These are phyloP conservation scores for Acronicta aceris DNA, from an alignment of 2,888 invertebrate genomes.

Conservation along the genomic window DNA sequence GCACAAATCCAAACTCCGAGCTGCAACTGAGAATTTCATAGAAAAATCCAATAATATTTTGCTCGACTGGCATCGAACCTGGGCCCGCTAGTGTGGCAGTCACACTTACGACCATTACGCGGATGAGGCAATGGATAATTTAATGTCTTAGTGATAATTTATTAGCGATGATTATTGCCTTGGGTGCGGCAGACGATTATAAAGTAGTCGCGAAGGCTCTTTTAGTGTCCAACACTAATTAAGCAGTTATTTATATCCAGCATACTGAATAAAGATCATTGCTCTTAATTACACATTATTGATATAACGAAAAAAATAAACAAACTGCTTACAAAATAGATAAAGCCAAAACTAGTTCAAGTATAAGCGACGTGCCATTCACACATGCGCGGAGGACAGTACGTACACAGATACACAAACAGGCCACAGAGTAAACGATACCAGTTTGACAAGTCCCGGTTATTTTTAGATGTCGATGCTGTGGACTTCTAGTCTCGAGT, in stretches of 20 bases:
- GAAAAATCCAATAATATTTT: too few species aligned
- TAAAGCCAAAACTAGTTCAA: slow-evolving; percentile 52
- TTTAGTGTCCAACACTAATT: background rate
- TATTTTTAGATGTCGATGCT: slow-evolving; percentile 49
- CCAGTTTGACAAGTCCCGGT: slow-evolving; percentile 37
- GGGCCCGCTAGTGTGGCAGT: too few species aligned
- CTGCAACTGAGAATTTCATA: too few species aligned
- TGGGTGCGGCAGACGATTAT: too few species aligned
- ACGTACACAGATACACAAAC: slow-evolving; percentile 5
- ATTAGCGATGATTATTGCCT: too few species aligned
- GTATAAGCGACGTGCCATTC: slow-evolving; percentile 44
- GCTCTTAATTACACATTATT: slow-evolving; percentile 21
- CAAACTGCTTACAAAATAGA: slow-evolving; percentile 26
- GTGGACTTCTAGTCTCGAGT: slow-evolving; percentile 20
- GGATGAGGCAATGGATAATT: too few species aligned
- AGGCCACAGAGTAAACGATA: slow-evolving; percentile 34
- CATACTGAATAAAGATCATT: background rate
- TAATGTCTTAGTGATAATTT: too few species aligned
- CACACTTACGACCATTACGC: too few species aligned
- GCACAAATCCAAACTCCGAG: too few species aligned
- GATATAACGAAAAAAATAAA: slow-evolving; percentile 36
- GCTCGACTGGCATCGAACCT: too few species aligned
- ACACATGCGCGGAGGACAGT: slow-evolving; percentile 17
- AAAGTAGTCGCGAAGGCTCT: background rate
- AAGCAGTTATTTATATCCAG: background rate